Base-by-base conservation (phyloP, 1,140 invertebrate genomes). In the Aphidius gifuensis region DNA sequence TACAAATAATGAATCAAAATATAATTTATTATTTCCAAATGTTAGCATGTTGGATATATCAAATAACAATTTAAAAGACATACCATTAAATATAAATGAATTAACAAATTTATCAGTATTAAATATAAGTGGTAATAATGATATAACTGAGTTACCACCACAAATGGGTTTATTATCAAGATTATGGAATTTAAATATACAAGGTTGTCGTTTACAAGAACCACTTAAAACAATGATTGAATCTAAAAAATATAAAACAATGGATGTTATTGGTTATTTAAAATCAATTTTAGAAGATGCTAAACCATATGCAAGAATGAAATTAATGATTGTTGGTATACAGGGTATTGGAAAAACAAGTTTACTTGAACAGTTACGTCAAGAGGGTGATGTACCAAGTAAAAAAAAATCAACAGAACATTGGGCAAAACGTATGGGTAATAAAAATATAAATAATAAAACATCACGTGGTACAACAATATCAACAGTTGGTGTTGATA, bases 401-500 rank as follows among this genome's bases (percentile, higher is more conserved):
- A 86, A 87, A 65, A 89, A 88, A 64, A 89, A 90, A 77, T 85
- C 88, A 2, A 85, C 85, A 1, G 92, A 94, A 85, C 93, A 96
- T 73, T 97, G 94, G 94, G 91, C 93, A 0, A 94, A 94, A 76
- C 84, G 94, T 60, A 96, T 96, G 92, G 94, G 94, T 4, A 94
- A 94, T 74, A 91, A 92, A 71, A 87, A 90, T 72, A 87, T 90
- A 6, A 89, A 88, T 69, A 82, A 86, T 5, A 90, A 91, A 74
- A 90, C 90, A 5, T 85, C 86, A 0, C 85, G 88, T 51, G 90
- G 91, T 5, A 86, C 84, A n/a, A 93, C 88, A 58, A 90, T 96
- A 72, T 97, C 96, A 0, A 98, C 96, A 0, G 96, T 98, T 56
- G 96, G 96, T 4, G 96, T 99, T 9, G 96, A 99, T 75, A 97